phyloP scores from a whole-genome alignment of 2,888 invertebrate genomes.

The Sialis fuliginosa region DNA sequence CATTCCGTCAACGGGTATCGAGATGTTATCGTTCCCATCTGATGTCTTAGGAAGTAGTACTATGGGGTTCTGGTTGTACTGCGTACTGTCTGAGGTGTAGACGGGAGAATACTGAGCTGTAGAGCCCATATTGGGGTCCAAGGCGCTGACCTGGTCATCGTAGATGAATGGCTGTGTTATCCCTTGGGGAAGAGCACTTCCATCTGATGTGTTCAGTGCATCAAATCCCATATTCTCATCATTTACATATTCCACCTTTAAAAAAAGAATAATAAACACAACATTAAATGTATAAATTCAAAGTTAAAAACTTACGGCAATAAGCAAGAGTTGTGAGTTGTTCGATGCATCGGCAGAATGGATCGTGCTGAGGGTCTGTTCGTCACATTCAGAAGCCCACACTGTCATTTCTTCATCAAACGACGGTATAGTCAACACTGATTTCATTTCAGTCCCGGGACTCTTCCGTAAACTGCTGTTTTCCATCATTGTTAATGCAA shows the following conservation, averaged over 20 bases:
- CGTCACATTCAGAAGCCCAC: no score
- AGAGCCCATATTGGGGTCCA: slow-evolving; percentile 34
- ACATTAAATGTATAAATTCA: not conserved
- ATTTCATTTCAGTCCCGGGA: no score
- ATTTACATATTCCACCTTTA: slow-evolving; percentile 24
- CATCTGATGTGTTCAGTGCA: slow-evolving; percentile 3
- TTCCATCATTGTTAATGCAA: no score
- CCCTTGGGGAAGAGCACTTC: slow-evolving; percentile 4
- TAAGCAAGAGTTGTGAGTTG: slow-evolving; percentile 20
- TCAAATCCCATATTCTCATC: slow-evolving; percentile 18
- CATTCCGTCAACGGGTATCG: slow-evolving; percentile 2
- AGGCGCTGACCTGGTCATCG: slow-evolving; percentile 21
- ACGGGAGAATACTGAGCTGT: slow-evolving; percentile 42
- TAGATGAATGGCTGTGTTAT: not conserved
- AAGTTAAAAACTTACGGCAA: slow-evolving; percentile 17
- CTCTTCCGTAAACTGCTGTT: no score
- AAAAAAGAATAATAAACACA: not conserved
- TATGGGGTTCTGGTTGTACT: slow-evolving; percentile 17
- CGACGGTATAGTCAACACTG: no score
- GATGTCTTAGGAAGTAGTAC: slow-evolving; percentile 15
- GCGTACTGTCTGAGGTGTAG: slow-evolving; percentile 17
- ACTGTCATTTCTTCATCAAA: no score
- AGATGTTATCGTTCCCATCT: not conserved
- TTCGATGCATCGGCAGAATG: slow-evolving; percentile 9
- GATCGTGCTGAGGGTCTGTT: no score